phyloP scores from a whole-genome alignment of 1,140 invertebrate species.

The Brachionus plicatilis region DNA sequence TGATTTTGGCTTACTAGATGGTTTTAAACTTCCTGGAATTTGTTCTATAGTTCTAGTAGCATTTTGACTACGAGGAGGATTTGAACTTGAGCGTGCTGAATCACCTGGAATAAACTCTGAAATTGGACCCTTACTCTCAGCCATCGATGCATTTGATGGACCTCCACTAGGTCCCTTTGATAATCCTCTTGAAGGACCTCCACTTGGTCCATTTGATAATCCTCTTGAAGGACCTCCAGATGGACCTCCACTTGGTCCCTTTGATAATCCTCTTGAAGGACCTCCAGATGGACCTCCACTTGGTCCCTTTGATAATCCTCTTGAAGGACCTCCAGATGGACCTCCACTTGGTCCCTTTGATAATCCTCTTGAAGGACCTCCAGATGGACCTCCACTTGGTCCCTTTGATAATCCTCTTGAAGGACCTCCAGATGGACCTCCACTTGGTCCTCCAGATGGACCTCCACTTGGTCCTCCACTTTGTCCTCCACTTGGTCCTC shows the following conservation, averaged over 20 bases:
- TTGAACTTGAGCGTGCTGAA: background rate
- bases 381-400: background rate
- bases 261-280: background rate
- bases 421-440: background rate
- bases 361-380: background rate
- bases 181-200: background rate
- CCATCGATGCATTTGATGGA: background rate
- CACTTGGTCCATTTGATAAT: background rate
- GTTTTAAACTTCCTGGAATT: background rate
- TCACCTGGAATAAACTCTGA: background rate
- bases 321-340: background rate
- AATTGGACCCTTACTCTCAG: background rate
- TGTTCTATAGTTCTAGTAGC: background rate
- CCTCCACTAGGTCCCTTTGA: background rate
- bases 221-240: background rate
- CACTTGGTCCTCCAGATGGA: background rate
- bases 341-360: background rate
- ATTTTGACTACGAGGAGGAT: background rate
- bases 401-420: background rate
- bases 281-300: background rate
- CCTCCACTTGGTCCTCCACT: background rate
- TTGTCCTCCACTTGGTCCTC: background rate
- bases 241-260: background rate
- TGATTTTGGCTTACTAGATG: background rate
- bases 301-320: background rate